Conservation (phyloP, 2,888 invertebrate genomes). For the Tricholauxania praeusta region DNA sequence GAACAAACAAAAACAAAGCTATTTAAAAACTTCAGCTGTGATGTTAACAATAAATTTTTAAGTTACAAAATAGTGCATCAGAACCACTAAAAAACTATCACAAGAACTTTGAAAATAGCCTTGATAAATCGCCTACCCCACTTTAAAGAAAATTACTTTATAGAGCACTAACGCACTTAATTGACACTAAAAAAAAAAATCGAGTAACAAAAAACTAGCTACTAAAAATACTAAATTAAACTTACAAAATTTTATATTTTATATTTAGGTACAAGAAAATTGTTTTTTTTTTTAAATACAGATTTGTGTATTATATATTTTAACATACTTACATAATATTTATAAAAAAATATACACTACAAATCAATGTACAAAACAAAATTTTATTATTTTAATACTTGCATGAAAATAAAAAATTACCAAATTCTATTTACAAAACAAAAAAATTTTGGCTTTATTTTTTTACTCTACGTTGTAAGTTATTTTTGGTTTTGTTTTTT, state of each 20-base stretch:
- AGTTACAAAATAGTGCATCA: too few species aligned
- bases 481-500: neutral
- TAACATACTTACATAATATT: conserved; percentile 12
- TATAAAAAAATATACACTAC: conserved; percentile 9
- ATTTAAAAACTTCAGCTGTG: too few species aligned
- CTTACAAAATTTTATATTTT: neutral
- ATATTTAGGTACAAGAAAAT: neutral
- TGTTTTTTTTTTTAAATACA: neutral
- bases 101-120: neutral
- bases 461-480: neutral
- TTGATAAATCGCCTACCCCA: neutral
- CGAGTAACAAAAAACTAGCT: too few species aligned
- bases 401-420: conserved; percentile 33
- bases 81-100: too few species aligned
- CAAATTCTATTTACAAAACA: conserved; percentile 26
- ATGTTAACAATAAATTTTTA: too few species aligned
- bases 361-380: conserved; percentile 29
- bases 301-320: conserved; percentile 21
- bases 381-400: conserved; percentile 27
- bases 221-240: neutral
- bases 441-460: conserved; percentile 27
- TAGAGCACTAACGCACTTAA: too few species aligned
- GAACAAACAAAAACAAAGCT: neutral
- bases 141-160: neutral
- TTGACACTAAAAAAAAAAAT: too few species aligned